phyloP scores from a whole-genome alignment of 1,140 invertebrate genomes.

The Drepana arcuata region DNA sequence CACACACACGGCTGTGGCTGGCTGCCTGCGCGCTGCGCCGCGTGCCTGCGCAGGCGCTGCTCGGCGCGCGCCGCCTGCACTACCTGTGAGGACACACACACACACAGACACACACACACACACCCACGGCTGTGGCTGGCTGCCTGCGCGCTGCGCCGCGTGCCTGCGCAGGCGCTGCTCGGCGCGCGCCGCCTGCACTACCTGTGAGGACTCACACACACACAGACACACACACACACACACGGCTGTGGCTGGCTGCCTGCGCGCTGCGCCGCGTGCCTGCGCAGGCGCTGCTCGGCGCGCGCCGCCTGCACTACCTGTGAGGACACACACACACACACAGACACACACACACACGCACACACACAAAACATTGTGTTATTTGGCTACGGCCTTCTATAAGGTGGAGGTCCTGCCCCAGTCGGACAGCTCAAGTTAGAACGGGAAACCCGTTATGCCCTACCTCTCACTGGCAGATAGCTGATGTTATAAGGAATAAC shows the following conservation, averaged over 20 bases:
- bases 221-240: not conserved
- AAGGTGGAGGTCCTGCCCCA: too few relatives aligned
- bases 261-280: too few relatives aligned
- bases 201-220: constrained; percentile 16
- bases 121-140: constrained; percentile 46
- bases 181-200: constrained; percentile 33
- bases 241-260: constrained; percentile 32
- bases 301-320: constrained; percentile 36
- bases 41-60: constrained; percentile 48
- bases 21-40: constrained; percentile 35
- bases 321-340: too few relatives aligned
- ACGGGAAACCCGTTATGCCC: too few relatives aligned
- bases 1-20: too few relatives aligned
- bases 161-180: constrained; percentile 29
- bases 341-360: too few relatives aligned
- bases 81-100: constrained; percentile 39
- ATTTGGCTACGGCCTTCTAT: too few relatives aligned
- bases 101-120: too few relatives aligned
- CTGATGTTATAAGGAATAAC: too few relatives aligned
- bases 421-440: too few relatives aligned
- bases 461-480: too few relatives aligned
- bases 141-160: constrained; percentile 34
- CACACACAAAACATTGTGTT: too few relatives aligned
- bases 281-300: constrained; percentile 24
- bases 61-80: constrained; percentile 32